phyloP scores from a whole-genome alignment of 2,113 vertebrate genomes.

The Cyrtonyx montezumae region DNA sequence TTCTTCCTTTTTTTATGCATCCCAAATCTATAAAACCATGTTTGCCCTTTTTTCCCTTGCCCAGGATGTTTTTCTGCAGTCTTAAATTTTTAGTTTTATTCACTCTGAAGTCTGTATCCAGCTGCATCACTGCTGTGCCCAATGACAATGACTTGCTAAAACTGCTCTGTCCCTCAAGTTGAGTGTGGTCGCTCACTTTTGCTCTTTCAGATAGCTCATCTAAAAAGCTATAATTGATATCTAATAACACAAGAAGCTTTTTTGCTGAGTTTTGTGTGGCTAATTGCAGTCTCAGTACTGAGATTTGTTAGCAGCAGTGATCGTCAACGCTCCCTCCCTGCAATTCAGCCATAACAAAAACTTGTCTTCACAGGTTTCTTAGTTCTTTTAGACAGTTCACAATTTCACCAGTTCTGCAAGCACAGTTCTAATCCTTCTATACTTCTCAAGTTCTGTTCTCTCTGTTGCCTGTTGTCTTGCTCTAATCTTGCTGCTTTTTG shows the following conservation, averaged over 20 bases:
- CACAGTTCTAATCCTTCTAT: background rate
- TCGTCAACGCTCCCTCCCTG: background rate
- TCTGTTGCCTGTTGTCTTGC: background rate
- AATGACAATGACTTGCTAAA: background rate
- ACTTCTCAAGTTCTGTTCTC: background rate
- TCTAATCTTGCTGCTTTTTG: background rate
- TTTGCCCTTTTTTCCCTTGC: background rate
- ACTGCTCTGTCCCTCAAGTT: background rate
- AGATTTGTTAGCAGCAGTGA: background rate
- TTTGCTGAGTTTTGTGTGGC: background rate
- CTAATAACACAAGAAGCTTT: background rate
- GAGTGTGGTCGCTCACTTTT: background rate
- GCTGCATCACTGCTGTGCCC: background rate
- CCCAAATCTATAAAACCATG: background rate
- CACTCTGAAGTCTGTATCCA: background rate
- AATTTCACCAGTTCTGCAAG: background rate
- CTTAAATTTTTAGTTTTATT: background rate
- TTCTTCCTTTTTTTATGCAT: background rate
- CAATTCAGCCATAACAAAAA: background rate
- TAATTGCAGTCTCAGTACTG: background rate
- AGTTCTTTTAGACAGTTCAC: background rate
- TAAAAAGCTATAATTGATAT: background rate
- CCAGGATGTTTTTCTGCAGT: background rate
- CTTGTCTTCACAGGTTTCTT: background rate
- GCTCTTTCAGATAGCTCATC: background rate